phyloP scores from a whole-genome alignment of 2,888 invertebrate genomes.

The Pollenia amentaria region DNA sequence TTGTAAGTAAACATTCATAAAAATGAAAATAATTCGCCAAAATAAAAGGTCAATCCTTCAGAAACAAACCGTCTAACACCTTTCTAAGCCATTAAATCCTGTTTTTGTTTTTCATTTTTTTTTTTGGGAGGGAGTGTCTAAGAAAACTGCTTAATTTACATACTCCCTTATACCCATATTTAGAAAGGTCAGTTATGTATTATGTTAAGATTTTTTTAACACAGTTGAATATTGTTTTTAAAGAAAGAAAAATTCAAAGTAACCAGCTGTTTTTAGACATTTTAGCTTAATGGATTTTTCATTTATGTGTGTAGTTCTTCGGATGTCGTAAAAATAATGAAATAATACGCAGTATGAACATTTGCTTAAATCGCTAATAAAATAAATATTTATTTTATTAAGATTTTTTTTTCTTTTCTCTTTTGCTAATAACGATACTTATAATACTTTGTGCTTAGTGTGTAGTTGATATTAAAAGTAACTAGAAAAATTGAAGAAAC shows the following conservation, averaged over 20 bases:
- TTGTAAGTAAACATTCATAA: neutral
- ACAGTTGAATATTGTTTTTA: slow-evolving; percentile 1
- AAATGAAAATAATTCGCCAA: slow-evolving; percentile 6
- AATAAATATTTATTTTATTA: neutral
- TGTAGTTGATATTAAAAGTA: neutral
- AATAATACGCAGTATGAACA: neutral
- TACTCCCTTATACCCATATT: neutral
- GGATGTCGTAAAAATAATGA: slow-evolving; percentile 1
- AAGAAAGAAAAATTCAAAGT: neutral
- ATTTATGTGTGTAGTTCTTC: neutral
- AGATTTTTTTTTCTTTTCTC: neutral
- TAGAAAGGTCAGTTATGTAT: neutral
- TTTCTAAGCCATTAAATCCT: slow-evolving; percentile 19
- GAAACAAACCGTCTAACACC: slow-evolving; percentile 41
- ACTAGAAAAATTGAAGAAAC: neutral
- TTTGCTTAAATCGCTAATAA: neutral
- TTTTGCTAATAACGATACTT: neutral
- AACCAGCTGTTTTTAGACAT: neutral
- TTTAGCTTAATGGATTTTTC: neutral
- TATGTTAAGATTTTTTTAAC: neutral
- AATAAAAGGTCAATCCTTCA: slow-evolving; percentile 38
- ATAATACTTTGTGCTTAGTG: neutral
- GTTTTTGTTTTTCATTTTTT: neutral
- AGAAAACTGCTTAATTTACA: neutral
- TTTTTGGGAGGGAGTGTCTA: too few species aligned